Evolutionary conservation across 2,888 invertebrate genomes (phyloP).

Genomic region (Sabatieria punctata): DNA sequence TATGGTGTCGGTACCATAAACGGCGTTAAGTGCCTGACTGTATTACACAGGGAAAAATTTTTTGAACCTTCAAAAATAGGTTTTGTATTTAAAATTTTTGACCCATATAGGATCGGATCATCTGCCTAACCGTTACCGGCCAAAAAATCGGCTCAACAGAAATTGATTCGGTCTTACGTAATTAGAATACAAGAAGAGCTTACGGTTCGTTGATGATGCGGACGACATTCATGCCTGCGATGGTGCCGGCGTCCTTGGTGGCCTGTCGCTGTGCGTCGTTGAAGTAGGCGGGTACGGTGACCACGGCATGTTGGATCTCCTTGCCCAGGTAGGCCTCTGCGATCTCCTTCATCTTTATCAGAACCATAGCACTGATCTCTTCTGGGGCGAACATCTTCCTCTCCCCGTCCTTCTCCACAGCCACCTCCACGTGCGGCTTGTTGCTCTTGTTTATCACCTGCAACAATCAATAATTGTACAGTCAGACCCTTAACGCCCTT

Average conservation of each 20-base stretch:
- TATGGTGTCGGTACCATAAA: too few species aligned
- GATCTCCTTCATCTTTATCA: constrained; percentile 92
- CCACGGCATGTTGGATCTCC: constrained; percentile 39
- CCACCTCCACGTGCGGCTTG: constrained; percentile 80
- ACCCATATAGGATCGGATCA: too few species aligned
- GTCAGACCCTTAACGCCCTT: background rate
- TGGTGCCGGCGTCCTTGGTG: too few species aligned
- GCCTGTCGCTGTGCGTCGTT: constrained; percentile 98
- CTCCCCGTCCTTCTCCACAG: constrained; percentile 58
- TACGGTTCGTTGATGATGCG: constrained; percentile 78
- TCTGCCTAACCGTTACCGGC: too few species aligned
- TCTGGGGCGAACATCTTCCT: constrained; percentile 81
- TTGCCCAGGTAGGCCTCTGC: constrained; percentile 94
- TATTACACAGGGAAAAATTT: too few species aligned
- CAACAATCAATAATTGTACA: constrained; percentile 11
- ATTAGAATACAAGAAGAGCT: background rate
- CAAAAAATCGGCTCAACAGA: too few species aligned
- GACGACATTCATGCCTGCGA: constrained; percentile 70
- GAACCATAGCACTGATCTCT: constrained; percentile 97
- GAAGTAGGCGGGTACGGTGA: too few species aligned
- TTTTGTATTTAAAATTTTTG: too few species aligned
- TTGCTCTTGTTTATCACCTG: constrained; percentile 65
- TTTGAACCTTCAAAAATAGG: too few species aligned
- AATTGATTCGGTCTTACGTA: too few species aligned
- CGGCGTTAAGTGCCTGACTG: too few species aligned